Evolutionary conservation across 2,888 invertebrate species (phyloP).

Genomic region (Heliconius ethilla): DNA sequence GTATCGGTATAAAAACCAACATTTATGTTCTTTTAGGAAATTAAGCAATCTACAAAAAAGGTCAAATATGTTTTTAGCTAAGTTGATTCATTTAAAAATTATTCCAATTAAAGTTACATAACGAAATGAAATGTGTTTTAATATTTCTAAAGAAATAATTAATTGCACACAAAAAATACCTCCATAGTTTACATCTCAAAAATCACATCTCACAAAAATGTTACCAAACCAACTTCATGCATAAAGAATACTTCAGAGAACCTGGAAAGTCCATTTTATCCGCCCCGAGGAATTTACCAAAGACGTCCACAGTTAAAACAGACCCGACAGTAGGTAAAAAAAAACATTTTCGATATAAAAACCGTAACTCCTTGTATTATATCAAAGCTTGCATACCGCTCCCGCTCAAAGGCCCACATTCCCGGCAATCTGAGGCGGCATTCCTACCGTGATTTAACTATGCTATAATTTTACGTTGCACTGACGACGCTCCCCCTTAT

Average conservation of each 20-base stretch:
- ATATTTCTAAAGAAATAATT: no score
- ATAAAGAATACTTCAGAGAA: constrained; percentile 21
- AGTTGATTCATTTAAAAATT: no score
- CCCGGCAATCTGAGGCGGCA: constrained; percentile 50
- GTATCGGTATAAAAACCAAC: no score
- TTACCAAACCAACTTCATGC: not conserved
- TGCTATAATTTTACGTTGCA: constrained; percentile 53
- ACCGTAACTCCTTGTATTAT: constrained; percentile 48
- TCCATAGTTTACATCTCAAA: not conserved
- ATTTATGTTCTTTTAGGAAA: no score
- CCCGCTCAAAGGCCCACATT: constrained; percentile 51
- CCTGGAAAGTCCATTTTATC: constrained; percentile 28
- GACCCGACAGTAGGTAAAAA: constrained; percentile 5
- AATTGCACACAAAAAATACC: not conserved
- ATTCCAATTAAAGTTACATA: no score
- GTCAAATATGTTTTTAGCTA: no score
- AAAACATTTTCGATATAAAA: constrained; percentile 47
- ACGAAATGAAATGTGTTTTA: no score
- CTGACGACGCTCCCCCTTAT: constrained; percentile 43
- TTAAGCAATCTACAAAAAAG: no score
- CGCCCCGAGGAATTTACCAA: constrained; percentile 25
- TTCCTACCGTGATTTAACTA: constrained; percentile 55
- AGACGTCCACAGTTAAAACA: constrained; percentile 29
- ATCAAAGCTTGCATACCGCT: constrained; percentile 48
- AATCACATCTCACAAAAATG: not conserved